Percentiles rank a stretch among this genome's conserved stretches.
Evolutionary conservation across 2,113 vertebrate species (phyloP).

Genomic region (Lipophrys pholis): DNA sequence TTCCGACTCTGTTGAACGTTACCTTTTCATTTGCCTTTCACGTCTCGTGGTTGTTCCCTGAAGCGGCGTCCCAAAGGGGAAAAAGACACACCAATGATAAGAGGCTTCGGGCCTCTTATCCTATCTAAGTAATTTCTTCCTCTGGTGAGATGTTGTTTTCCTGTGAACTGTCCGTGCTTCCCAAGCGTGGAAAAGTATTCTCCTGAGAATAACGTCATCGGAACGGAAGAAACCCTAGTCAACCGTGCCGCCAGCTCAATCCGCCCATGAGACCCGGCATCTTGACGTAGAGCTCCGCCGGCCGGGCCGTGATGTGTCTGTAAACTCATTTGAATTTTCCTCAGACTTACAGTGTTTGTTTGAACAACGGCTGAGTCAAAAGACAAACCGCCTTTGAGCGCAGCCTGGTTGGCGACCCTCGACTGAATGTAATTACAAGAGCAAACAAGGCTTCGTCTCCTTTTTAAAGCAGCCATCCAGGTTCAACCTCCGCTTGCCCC

Average conservation of each 20-base stretch:
- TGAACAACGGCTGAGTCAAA: constrained; percentile 5
- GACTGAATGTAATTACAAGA: constrained; percentile 31
- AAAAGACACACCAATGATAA: no score
- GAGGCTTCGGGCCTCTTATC: no score
- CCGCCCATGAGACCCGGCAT: no score
- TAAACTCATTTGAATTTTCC: not conserved
- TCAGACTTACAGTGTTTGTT: constrained; percentile 10
- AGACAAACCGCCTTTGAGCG: not conserved
- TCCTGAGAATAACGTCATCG: no score
- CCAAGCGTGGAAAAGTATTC: not conserved
- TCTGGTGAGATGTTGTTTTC: no score
- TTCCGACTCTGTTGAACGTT: no score
- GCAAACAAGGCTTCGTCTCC: constrained; percentile 38
- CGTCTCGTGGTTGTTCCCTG: no score
- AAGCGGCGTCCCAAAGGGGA: no score
- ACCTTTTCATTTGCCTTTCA: no score
- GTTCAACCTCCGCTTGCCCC: constrained; percentile 31
- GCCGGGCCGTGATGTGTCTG: not conserved
- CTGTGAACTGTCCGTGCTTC: no score
- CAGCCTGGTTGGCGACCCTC: not conserved
- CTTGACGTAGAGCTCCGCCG: not conserved
- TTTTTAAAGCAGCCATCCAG: not conserved
- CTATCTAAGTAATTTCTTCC: no score
- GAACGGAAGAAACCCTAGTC: not conserved
- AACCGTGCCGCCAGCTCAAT: no score